Evolutionary conservation across 2,113 vertebrate species (phyloP), one percentile per base, ranked within the genome.

Genomic region (Percina caprodes): DNA sequence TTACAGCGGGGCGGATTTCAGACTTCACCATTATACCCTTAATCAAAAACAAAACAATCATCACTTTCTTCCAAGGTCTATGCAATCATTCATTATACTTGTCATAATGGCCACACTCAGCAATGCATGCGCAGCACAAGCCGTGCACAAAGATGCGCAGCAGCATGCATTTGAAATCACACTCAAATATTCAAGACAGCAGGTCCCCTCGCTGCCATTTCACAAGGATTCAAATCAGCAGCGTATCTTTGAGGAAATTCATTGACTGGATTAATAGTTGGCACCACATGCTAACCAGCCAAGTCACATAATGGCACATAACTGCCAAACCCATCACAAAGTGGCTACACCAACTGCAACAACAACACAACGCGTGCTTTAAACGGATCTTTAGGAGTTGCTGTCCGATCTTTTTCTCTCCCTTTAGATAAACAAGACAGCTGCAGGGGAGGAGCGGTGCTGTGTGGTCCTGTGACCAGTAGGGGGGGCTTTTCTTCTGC

Each of bases 401-500:
- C 60, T 55, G 66, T 84, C 82, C 65, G 52, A 91, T 90, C 75
- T 42, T 60, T 86, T 71, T 71, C 72, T 63, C 79, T 82, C 54
- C 48, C 58, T 58, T 79, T 59, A 78, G 60, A 84, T 84, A 86
- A 85, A 88, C 69, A 86, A 79, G 56, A 72, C 79, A 74, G 85
- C 77, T 86, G 85, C 60, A 86, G 6, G 48, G 6, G 19, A 65
- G 39, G 16, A 42, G 4, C 6, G 56, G 8, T n/a, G 51, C 18
- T 56, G 67, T 87, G 67, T 0, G 0, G 24, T 30, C 16, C 5
- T 33, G n/a, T 14, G 13, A 59, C 87, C 94, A 92, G 89, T 48
- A 92, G 93, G 90, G 86, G 93, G 92, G 12, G 90, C 87, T 89
- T 66, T 70, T 82, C 85, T 74, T 72, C 83, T 71, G 78, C 82